Evolutionary conservation across 2,113 vertebrate genomes (phyloP), one percentile per base, ranked within the genome.

Genomic region (Tetrax tetrax): DNA sequence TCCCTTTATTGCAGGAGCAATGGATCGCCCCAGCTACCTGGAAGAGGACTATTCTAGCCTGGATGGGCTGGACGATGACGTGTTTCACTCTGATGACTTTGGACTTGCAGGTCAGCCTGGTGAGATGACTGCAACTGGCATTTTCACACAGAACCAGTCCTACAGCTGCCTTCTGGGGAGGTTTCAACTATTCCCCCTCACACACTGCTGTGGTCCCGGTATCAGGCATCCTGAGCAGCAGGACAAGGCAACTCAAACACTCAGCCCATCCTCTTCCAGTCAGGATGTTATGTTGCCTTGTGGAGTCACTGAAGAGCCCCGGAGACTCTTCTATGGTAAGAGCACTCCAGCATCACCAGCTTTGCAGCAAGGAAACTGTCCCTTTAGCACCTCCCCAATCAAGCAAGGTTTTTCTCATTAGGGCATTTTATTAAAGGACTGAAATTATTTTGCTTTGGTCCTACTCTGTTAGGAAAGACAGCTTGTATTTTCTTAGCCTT

Each of bases 291-390:
- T 98, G 98, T 98, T 98, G 97, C 98, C 98, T 95, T 98, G 98
- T 98, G 98, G 98, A 96, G 98, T 98, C 91, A 98, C 98, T 65
- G 98, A 98, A 97, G 98, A 98, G 93, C 98, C 98, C 89, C 98
- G 97, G 95, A 97, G 98, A 97, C 98, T 98, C 94, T 98, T 98
- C 97, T 98, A 98, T 97, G 98, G 98, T 98, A 98, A 98, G 98
- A 97, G 90, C 89, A 96, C 96, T 96, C 93, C 95, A 97, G 59
- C 66, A 82, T 96, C 93, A 92, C 86, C 88, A 94, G 92, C 95
- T 97, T 95, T 93, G 89, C 95, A 97, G 71, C 80, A 72, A 95
- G 95, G 77, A 96, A 97, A 95, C 89, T 97, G 89, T 89, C 64
- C 84, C 72, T 83, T 81, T 87, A 92, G 74, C 61, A 59, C 41